Evolutionary conservation across 2,113 vertebrate species (phyloP).

Genomic region (Pluvianellus socialis): DNA sequence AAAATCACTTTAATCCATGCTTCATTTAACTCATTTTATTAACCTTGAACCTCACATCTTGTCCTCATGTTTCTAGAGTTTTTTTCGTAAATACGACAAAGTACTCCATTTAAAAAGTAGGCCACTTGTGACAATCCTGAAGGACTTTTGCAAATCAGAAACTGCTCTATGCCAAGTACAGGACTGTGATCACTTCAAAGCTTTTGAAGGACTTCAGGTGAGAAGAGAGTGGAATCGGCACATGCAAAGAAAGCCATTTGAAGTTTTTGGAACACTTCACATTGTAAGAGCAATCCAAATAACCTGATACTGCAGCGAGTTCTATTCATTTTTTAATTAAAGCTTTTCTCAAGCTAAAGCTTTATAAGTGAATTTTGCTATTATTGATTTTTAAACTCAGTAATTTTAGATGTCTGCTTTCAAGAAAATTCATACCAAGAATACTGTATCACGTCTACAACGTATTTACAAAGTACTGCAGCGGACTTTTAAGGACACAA

Average conservation of each 20-base stretch:
- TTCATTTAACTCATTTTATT: background rate
- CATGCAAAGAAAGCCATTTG: conserved; percentile 7
- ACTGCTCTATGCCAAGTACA: conserved; percentile 1
- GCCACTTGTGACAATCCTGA: background rate
- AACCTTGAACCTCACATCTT: background rate
- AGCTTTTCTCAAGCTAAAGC: background rate
- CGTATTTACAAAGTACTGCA: background rate
- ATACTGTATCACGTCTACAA: background rate
- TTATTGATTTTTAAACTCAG: background rate
- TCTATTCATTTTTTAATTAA: background rate
- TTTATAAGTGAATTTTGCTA: background rate
- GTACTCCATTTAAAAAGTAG: background rate
- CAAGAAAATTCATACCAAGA: background rate
- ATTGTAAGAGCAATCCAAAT: conserved; percentile 31
- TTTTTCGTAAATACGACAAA: background rate
- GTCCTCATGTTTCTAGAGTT: background rate
- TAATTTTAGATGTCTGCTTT: background rate
- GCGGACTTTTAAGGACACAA: background rate
- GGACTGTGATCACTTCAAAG: conserved; percentile 55
- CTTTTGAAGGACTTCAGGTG: conserved; percentile 44
- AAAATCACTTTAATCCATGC: background rate
- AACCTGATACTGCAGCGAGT: background rate
- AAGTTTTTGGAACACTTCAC: conserved; percentile 36
- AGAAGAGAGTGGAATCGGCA: conserved; percentile 21
- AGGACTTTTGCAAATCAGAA: conserved; percentile 3